Percentiles rank a stretch among this genome's conserved stretches.
Evolutionary conservation across 2,888 invertebrate species (phyloP).

Genomic region (Tenthredo distinguenda): DNA sequence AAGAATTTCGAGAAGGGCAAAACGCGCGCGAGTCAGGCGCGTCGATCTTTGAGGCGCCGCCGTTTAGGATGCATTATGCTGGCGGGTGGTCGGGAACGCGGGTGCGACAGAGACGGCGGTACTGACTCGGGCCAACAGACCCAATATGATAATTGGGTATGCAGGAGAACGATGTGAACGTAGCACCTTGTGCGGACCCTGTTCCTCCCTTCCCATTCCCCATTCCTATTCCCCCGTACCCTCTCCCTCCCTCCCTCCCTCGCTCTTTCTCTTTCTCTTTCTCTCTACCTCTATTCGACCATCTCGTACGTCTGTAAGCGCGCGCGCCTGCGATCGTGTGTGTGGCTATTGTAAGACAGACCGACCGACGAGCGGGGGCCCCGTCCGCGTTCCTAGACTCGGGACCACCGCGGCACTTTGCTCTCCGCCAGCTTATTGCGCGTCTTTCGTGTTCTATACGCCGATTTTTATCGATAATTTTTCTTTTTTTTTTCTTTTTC

Average conservation of each 20-base stretch:
- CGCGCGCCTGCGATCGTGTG: constrained; percentile 12
- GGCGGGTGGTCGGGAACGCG: constrained; percentile 72
- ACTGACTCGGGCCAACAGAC: constrained; percentile 66
- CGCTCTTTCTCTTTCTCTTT: constrained; percentile 52
- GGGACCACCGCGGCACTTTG: constrained; percentile 40
- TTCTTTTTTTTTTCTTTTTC: constrained; percentile 34
- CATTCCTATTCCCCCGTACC: constrained; percentile 57
- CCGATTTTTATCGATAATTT: neutral
- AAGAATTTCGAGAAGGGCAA: constrained; percentile 74
- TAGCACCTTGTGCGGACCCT: constrained; percentile 69
- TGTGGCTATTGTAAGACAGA: constrained; percentile 30
- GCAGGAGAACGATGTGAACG: constrained; percentile 69
- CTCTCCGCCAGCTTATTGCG: constrained; percentile 15
- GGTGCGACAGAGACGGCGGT: constrained; percentile 62
- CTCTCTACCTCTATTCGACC: constrained; percentile 47
- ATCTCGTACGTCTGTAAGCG: constrained; percentile 4
- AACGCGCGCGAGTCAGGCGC: constrained; percentile 66
- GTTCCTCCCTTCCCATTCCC: constrained; percentile 55
- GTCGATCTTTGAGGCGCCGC: constrained; percentile 78
- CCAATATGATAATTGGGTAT: constrained; percentile 74
- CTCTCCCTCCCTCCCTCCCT: constrained; percentile 46
- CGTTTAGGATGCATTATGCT: constrained; percentile 76
- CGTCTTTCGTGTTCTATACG: neutral
- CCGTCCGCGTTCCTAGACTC: constrained; percentile 39
- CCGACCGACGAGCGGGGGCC: constrained; percentile 12